Percentiles rank a stretch among this genome's conserved stretches.
phyloP scores from a whole-genome alignment of 2,888 invertebrate genomes.

The Eulithis testata region DNA sequence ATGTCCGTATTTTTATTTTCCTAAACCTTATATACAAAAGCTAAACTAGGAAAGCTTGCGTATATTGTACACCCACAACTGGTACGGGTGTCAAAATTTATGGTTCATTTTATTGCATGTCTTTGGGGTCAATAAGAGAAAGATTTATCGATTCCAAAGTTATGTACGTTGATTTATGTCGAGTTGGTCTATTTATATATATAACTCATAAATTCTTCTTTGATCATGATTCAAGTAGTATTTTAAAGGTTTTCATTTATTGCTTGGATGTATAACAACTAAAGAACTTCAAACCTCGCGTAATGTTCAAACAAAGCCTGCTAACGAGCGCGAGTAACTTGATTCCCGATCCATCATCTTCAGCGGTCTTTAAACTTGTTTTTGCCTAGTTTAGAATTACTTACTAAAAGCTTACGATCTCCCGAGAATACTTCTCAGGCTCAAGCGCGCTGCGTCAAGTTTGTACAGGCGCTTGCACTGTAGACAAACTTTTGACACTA shows the following conservation, averaged over 20 bases:
- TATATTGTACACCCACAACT: conserved; percentile 26
- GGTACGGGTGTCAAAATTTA: conserved; percentile 31
- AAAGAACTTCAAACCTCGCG: no score
- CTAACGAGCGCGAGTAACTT: conserved; percentile 12
- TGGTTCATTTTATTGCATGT: conserved; percentile 31
- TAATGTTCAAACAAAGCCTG: conserved; percentile 5
- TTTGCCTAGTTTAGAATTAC: conserved; percentile 28
- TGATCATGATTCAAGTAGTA: conserved; percentile 10
- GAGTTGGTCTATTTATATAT: conserved; percentile 23
- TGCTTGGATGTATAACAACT: neutral
- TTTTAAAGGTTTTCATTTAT: neutral
- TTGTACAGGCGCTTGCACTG: conserved; percentile 50
- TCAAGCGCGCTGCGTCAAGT: conserved; percentile 48
- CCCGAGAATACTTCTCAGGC: conserved; percentile 51
- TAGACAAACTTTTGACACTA: conserved; percentile 68
- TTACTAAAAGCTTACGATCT: conserved; percentile 41
- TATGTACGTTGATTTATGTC: conserved; percentile 27
- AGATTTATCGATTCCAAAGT: conserved; percentile 30
- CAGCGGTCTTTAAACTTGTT: conserved; percentile 31
- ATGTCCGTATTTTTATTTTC: conserved; percentile 8
- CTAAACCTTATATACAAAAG: conserved; percentile 8
- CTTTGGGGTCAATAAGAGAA: conserved; percentile 31
- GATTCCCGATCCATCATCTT: conserved; percentile 16
- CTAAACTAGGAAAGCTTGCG: conserved; percentile 21
- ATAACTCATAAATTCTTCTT: conserved; percentile 16